Evolutionary conservation across 2,797 vertebrate species (phyloP).

Genomic region (Microctenopoma stevenorrisi): DNA sequence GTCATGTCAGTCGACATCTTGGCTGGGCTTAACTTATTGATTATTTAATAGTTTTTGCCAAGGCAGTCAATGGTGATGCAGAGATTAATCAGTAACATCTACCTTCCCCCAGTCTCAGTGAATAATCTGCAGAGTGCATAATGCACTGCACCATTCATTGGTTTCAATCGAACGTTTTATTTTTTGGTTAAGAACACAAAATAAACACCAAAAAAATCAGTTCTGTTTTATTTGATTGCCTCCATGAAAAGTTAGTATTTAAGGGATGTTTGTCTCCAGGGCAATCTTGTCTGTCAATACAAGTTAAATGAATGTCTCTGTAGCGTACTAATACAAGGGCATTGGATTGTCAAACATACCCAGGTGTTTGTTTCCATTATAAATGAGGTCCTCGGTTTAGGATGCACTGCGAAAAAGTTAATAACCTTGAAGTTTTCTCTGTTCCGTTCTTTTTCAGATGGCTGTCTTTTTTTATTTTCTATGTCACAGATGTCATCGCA

Average conservation of each 20-base stretch:
- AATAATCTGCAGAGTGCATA: constrained; percentile 19
- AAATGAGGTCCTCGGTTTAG: constrained; percentile 42
- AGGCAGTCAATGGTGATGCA: constrained; percentile 60
- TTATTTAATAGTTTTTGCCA: constrained; percentile 72
- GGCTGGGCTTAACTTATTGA: constrained; percentile 72
- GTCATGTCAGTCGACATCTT: constrained; percentile 57
- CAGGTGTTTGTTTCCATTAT: constrained; percentile 49
- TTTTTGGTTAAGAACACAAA: constrained; percentile 1
- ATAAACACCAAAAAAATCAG: neutral
- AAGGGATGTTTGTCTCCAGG: constrained; percentile 39
- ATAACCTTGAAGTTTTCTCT: constrained; percentile 26
- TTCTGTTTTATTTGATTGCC: constrained; percentile 31
- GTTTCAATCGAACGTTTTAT: constrained; percentile 2
- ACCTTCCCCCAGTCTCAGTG: constrained; percentile 22
- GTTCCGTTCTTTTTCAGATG: neutral
- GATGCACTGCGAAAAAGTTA: constrained; percentile 25
- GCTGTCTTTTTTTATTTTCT: constrained; percentile 13
- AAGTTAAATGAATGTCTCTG: constrained; percentile 45
- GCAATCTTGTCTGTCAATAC: constrained; percentile 49
- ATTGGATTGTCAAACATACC: constrained; percentile 54
- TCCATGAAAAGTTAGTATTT: constrained; percentile 27
- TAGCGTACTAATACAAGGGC: constrained; percentile 45
- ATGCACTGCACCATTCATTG: neutral
- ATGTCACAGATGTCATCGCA: neutral
- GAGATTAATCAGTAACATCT: constrained; percentile 52